Conservation (phyloP, 1,140 invertebrate genomes). For the Lamellibrachia luymesi region DNA sequence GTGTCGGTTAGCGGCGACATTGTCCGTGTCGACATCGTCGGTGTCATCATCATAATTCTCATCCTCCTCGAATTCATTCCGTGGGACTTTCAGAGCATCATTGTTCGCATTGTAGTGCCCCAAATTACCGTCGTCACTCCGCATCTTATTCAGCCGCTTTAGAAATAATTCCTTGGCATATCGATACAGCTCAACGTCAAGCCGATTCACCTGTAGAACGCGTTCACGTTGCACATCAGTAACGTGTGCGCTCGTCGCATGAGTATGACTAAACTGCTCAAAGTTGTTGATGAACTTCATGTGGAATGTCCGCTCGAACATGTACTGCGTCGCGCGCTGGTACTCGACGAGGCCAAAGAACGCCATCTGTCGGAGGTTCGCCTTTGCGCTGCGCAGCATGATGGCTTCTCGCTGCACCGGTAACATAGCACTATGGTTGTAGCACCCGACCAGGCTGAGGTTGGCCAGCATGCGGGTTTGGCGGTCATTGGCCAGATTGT, state of each 20-base stretch:
- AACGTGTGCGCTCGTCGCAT: conserved; percentile 32
- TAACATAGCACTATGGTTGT: conserved; percentile 78
- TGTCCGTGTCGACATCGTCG: background rate
- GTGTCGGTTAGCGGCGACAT: background rate
- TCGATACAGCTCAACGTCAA: conserved; percentile 91
- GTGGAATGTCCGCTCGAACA: conserved; percentile 97
- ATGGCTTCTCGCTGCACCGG: conserved; percentile 59
- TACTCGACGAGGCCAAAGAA: conserved; percentile 96
- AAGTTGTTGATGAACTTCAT: conserved; percentile 62
- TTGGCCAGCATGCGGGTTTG: conserved; percentile 94
- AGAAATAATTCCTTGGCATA: conserved; percentile 89
- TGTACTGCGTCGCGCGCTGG: conserved; percentile 89
- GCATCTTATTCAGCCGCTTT: conserved; percentile 65
- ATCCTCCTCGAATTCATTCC: conserved; percentile 8
- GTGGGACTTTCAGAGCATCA: background rate
- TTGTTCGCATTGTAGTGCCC: background rate
- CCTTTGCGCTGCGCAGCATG: conserved; percentile 90
- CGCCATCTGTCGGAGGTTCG: conserved; percentile 89
- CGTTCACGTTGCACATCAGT: conserved; percentile 22
- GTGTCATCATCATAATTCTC: conserved; percentile 3
- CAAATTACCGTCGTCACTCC: background rate
- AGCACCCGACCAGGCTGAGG: conserved; percentile 89
- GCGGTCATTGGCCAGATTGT: conserved; percentile 92
- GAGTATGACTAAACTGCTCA: conserved; percentile 45
- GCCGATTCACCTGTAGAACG: conserved; percentile 64